Evolutionary conservation across 2,113 vertebrate species (phyloP).

Genomic region (Amia ocellicauda): DNA sequence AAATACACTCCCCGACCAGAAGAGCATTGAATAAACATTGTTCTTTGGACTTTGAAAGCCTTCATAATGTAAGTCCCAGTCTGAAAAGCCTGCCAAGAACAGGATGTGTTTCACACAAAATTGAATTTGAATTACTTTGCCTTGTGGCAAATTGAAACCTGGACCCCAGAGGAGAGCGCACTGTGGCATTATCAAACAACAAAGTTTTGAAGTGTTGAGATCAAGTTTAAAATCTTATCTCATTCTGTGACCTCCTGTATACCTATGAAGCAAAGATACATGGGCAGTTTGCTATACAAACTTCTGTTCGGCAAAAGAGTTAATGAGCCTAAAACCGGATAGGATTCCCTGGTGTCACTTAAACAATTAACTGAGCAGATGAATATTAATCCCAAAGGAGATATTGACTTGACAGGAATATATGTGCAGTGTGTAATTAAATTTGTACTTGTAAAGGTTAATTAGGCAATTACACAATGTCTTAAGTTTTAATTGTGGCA

Average conservation of each 20-base stretch:
- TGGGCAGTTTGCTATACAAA: background rate
- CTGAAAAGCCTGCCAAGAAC: background rate
- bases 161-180: background rate
- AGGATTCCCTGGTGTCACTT: slow-evolving; percentile 6
- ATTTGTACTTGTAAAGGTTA: slow-evolving; percentile 14
- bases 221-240: background rate
- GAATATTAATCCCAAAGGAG: slow-evolving; percentile 12
- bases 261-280: background rate
- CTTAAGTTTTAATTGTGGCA: slow-evolving; percentile 9
- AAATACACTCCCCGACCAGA: no score
- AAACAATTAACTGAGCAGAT: slow-evolving; percentile 7
- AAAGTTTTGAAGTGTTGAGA: background rate
- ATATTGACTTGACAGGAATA: slow-evolving; percentile 8
- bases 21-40: no score
- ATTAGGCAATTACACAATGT: slow-evolving; percentile 10
- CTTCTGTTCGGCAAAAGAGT: background rate
- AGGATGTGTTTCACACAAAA: background rate
- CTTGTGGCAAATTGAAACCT: background rate
- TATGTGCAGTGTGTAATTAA: slow-evolving; percentile 9
- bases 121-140: background rate
- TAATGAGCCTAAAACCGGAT: background rate
- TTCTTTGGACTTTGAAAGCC: no score
- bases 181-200: background rate
- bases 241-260: background rate
- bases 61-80: no score